Evolutionary conservation across 2,888 invertebrate species (phyloP), one percentile per base, ranked within the genome.

Genomic region (Macrophya annulata): DNA sequence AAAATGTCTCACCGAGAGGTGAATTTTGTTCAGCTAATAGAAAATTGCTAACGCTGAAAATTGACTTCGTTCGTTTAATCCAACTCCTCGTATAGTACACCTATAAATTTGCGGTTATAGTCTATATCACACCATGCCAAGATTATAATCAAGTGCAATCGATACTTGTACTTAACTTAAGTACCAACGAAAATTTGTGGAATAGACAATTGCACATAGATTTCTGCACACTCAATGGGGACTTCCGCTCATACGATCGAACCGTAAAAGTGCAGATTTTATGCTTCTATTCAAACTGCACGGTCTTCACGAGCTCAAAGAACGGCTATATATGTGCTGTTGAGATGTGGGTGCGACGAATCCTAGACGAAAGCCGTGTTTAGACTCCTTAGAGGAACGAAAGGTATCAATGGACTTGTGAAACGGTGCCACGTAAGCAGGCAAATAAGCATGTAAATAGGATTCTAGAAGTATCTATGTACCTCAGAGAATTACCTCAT

Each of bases 11-110:
- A 25, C 31, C 51, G 8, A 37, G 43, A 55, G 55, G 77, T 6
- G 55, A 77, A 77, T 77, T 6, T 77, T 31, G 55, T 77, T 51
- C 55, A 37, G 31, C 55, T 55, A 55, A 77, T 77, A 43, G 77
- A 55, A 55, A 77, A 77, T 77, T 77, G 8, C n/a, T 51, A 17
- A 45, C 45, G 74, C 25, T 74, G 45, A 12, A 74, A 74, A 74
- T 45, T 74, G 74, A 74, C 45, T 74, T 21, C 1, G 45, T 74
- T 74, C 74, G 74, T 45, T 77, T 77, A n/a, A 55, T 21, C 4
- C 55, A 1, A 17, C 55, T 77, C 55, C 15, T 10, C 5, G 15
- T 25, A 17, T 40, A 48, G 31, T 5, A 74, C 45, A 17, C 8
- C 40, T 9, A 15, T 31, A 6, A 68, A 4, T 31, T 15, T 68